Conservation (phyloP, 2,113 vertebrate genomes). For the Nothobranchius furzeri region DNA sequence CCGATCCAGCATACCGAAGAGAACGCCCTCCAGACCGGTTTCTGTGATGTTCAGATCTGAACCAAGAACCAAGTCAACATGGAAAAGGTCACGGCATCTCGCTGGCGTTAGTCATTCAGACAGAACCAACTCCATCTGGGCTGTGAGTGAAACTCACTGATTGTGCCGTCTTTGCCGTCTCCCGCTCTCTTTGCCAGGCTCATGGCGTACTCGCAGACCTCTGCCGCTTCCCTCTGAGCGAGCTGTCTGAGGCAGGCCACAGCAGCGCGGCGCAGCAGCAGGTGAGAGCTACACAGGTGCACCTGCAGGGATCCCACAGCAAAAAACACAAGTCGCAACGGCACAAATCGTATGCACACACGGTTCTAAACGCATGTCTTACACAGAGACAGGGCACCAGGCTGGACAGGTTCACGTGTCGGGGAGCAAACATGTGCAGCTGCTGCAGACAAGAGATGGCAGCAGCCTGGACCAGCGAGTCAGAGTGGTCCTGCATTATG, state of each 20-base stretch:
- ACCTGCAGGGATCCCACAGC: constrained; percentile 76
- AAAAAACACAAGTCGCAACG: not conserved
- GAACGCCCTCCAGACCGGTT: constrained; percentile 93
- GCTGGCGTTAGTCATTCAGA: not conserved
- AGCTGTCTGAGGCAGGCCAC: constrained; percentile 96
- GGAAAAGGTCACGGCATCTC: not conserved
- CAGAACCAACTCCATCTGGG: not conserved
- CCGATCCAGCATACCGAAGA: constrained; percentile 97
- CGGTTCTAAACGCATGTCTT: constrained; percentile 28
- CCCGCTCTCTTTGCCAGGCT: constrained; percentile 89
- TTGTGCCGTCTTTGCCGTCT: constrained; percentile 86
- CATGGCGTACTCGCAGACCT: constrained; percentile 98
- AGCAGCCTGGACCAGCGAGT: constrained; percentile 95
- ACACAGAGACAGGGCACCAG: constrained; percentile 92
- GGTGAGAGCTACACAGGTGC: constrained; percentile 95
- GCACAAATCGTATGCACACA: not conserved
- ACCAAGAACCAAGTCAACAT: constrained; percentile 2
- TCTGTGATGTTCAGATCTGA: constrained; percentile 94
- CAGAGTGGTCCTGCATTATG: constrained; percentile 99
- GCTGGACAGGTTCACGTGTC: constrained; percentile 96
- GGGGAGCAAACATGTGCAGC: constrained; percentile 98
- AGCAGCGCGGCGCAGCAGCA: constrained; percentile 92
- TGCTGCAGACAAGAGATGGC: constrained; percentile 99
- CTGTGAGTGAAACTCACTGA: constrained; percentile 82
- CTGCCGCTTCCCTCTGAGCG: constrained; percentile 93